These are phyloP conservation scores for Chelidonichthys spinosus DNA, from an alignment of 2,797 vertebrate species.

Conservation along the genomic window DNA sequence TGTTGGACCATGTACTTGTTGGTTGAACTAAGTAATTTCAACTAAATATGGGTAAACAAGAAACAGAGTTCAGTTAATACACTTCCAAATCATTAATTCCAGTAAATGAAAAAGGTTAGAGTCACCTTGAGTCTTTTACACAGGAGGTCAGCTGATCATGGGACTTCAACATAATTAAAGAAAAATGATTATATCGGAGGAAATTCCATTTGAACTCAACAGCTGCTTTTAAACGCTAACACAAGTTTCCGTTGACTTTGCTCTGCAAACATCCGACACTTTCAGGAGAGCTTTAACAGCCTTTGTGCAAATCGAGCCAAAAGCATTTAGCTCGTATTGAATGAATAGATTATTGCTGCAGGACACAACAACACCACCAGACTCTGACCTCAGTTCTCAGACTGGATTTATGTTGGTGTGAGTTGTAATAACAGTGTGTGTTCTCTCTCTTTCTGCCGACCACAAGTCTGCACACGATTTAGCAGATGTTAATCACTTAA, in stretches of 20 bases:
- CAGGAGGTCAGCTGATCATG: constrained; percentile 3
- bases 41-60: not conserved
- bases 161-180: not conserved
- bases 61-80: not conserved
- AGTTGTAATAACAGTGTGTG: not conserved
- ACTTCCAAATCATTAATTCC: not conserved
- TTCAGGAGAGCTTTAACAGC: not conserved
- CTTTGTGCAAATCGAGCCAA: not conserved
- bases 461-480: not conserved
- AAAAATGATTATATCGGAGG: not conserved
- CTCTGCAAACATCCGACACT: not conserved
- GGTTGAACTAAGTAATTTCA: not conserved
- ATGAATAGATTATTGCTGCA: not conserved
- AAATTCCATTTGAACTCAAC: not conserved
- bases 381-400: not conserved
- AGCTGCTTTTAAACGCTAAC: not conserved
- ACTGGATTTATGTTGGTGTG: not conserved
- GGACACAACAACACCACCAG: not conserved
- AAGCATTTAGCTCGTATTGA: not conserved
- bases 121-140: not conserved
- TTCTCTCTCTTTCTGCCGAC: not conserved
- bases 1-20: too few relatives aligned
- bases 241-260: not conserved
- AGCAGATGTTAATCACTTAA: not conserved
- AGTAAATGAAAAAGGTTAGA: not conserved